phyloP scores from a whole-genome alignment of 2,797 vertebrate genomes.

The Fistularia commersonii region DNA sequence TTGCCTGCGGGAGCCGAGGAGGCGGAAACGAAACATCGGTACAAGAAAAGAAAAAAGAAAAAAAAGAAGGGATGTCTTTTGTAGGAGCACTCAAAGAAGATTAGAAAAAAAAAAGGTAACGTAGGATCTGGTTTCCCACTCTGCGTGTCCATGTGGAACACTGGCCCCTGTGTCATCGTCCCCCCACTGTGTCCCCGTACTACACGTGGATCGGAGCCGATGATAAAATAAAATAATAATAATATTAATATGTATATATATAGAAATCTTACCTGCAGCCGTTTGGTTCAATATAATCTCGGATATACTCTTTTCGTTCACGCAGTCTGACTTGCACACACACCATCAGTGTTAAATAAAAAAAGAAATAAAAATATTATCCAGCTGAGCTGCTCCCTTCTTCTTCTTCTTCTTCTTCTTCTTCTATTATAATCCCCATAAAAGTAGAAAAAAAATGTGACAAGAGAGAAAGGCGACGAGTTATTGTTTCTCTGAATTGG shows the following conservation, averaged over 20 bases:
- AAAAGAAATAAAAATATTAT: constrained; percentile 93
- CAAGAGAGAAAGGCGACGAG: constrained; percentile 99
- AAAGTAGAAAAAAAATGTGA: constrained; percentile 98
- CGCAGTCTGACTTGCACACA: too few relatives aligned
- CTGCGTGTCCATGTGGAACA: constrained; percentile 80
- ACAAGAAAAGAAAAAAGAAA: too few relatives aligned
- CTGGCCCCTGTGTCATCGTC: constrained; percentile 75
- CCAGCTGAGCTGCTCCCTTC: constrained; percentile 89
- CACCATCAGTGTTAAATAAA: too few relatives aligned
- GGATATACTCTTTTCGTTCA: too few relatives aligned
- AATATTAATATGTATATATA: not conserved
- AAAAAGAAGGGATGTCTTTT: constrained; percentile 34
- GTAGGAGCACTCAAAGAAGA: constrained; percentile 72
- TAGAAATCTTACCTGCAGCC: constrained; percentile 49
- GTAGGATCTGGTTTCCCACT: constrained; percentile 81
- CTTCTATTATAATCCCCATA: constrained; percentile 96
- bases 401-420: too few relatives aligned
- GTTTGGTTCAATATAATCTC: too few relatives aligned
- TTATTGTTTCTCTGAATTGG: constrained; percentile 99
- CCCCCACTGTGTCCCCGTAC: too few relatives aligned
- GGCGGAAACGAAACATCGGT: too few relatives aligned
- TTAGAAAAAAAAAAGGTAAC: too few relatives aligned
- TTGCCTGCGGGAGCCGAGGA: too few relatives aligned
- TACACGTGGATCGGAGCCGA: constrained; percentile 35
- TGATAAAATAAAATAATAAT: constrained; percentile 19